Conservation (phyloP, 37 sponge, comb jelly and placozoan species). For the Cladorhizidae sp. region DNA sequence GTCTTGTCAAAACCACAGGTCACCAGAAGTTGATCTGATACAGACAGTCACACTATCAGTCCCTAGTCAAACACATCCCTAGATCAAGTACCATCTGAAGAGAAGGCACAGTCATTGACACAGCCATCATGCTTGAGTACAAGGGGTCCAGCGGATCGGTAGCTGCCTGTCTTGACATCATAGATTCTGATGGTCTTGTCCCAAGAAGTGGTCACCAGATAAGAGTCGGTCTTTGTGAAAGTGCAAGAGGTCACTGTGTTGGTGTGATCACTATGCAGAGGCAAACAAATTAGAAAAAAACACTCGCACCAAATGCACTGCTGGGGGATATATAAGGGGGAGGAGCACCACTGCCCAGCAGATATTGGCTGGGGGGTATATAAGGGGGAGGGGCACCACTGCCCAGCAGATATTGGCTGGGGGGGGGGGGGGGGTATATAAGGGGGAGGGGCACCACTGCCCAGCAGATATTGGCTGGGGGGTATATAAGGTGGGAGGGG, state of each 20-base stretch:
- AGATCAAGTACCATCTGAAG: constrained; percentile 62
- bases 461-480: too few relatives aligned
- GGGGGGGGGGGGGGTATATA: too few relatives aligned
- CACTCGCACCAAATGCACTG: too few relatives aligned
- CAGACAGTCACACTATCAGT: not conserved
- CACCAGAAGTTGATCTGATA: constrained; percentile 49
- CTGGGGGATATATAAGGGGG: too few relatives aligned
- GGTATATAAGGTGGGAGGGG: too few relatives aligned
- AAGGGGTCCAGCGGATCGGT: constrained; percentile 69
- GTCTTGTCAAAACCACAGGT: constrained; percentile 69
- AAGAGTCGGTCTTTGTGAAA: constrained; percentile 70
- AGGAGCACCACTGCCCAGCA: too few relatives aligned
- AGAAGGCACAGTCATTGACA: constrained; percentile 84
- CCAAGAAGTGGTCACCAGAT: constrained; percentile 77
- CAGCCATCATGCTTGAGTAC: constrained; percentile 87
- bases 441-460: too few relatives aligned
- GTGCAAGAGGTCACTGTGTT: constrained; percentile 49
- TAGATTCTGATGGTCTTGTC: constrained; percentile 77
- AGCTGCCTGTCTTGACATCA: constrained; percentile 72
- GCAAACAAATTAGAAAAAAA: too few relatives aligned
- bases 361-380: too few relatives aligned
- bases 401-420: too few relatives aligned
- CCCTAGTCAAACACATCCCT: not conserved
- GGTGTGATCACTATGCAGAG: constrained; percentile 18
- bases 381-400: too few relatives aligned